Base-by-base conservation (phyloP, 2,888 invertebrate genomes). In the Siphlonurus alternatus region DNA sequence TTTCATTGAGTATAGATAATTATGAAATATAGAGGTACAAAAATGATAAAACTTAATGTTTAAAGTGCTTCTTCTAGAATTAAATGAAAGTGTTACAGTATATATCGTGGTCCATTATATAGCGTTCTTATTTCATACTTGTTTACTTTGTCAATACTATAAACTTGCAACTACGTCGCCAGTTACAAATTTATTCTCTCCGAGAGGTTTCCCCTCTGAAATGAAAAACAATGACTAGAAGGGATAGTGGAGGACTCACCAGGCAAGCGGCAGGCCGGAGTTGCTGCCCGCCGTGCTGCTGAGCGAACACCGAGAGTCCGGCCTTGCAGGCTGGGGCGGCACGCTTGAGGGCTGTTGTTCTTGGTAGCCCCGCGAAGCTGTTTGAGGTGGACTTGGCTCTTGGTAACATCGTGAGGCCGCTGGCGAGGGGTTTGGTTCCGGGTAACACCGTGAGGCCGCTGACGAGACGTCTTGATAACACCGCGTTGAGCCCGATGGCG, bases 301-400 rank as follows among this genome's bases (percentile, higher is more conserved):
- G 22, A 56, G n/a, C 5, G 56, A 56, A n/a, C 56, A 56, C 56
- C 56, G n/a, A n/a, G 56, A 56, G n/a, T 56, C 56, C 22, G 56
- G 56, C 20, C 56, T 56, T 3, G 56, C 7, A 10, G 56, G 7
- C n/a, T 56, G 56, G 7, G 56, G 20, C n/a, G 22, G 56, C 7
- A 20, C 22, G n/a, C 19, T 20, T 56, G 56, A 56, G 19, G 56
- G 22, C 5, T 10, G 7, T 51, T 51, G 53, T 20, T n/a, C n/a
- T 5, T 5, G n/a, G 56, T 56, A 56, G 15, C 5, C 5, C 22
- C 56, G 7, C 15, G 7, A 10, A n/a, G 53, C 10, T n/a, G 10
- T 10, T 51, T 51, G 53, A 15, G 53, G n/a, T 10, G 53, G 53
- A n/a, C 53, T 51, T 51, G 53, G 53, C 10, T 51, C 53, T 51